Evolutionary conservation across 1,140 invertebrate genomes (phyloP).

Genomic region (Phthorimaea operculella): DNA sequence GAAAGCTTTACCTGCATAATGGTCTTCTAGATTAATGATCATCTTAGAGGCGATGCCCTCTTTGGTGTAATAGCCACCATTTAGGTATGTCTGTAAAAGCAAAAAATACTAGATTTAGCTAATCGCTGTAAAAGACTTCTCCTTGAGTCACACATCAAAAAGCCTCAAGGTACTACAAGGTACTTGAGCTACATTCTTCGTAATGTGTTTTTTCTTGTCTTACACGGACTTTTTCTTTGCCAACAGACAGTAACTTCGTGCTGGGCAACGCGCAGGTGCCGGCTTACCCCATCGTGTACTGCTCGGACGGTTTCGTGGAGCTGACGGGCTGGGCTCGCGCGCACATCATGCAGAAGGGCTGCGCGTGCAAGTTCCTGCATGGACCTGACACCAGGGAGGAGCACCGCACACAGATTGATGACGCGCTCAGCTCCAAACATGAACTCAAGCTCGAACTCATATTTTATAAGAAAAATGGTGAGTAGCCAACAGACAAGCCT

Average conservation of each 20-base stretch:
- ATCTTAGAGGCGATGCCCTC: too few relatives aligned
- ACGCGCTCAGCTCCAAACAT: conserved; percentile 87
- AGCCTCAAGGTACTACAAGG: too few relatives aligned
- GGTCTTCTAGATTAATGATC: too few relatives aligned
- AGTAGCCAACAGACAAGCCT: conserved; percentile 42
- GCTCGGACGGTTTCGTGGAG: conserved; percentile 97
- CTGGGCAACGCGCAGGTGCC: conserved; percentile 96
- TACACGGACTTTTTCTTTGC: conserved; percentile 41
- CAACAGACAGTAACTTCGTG: conserved; percentile 97
- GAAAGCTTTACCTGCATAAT: too few relatives aligned
- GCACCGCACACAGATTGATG: conserved; percentile 89
- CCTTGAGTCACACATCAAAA: too few relatives aligned
- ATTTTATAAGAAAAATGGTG: conserved; percentile 95
- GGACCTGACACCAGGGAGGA: conserved; percentile 91
- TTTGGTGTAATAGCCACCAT: too few relatives aligned
- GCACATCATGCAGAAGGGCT: conserved; percentile 97
- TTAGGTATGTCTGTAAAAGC: too few relatives aligned
- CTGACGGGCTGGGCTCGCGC: conserved; percentile 93
- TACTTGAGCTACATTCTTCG: too few relatives aligned
- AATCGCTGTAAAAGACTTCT: too few relatives aligned
- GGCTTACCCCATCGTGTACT: conserved; percentile 95
- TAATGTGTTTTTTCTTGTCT: too few relatives aligned
- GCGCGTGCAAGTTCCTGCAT: conserved; percentile 95
- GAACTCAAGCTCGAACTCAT: conserved; percentile 94
- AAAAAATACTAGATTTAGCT: too few relatives aligned